Base-by-base conservation (phyloP, 2,888 invertebrate species). In the Pollenia griseotomentosa region DNA sequence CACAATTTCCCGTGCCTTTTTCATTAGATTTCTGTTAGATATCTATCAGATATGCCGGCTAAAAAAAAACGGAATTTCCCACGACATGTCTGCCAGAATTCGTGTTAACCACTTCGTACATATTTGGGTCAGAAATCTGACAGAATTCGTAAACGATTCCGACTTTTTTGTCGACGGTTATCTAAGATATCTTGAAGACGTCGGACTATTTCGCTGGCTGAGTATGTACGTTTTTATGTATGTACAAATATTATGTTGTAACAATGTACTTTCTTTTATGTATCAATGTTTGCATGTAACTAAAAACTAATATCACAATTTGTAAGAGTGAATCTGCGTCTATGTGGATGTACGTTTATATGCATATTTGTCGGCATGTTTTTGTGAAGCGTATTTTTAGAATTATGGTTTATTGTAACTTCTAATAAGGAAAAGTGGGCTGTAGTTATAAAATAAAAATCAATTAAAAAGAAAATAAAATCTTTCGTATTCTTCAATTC, bases 271-370 rank as follows among this genome's bases (percentile, higher is more conserved):
- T 70, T 46, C 42, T 51, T 74, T 7, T 51, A 71, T 70, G 53
- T 70, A 14, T 57, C 46, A 48, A 57, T 80, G 61, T 63, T 59
- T 75, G 70, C 48, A 75, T 91, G 90, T 91, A 89, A 90, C 91
- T 92, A 92, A 91, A 88, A 91, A 90, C 93, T 92, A 92, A 93
- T 92, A 92, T 92, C 92, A 92, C 92, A 92, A 92, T 91, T 90
- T 91, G 89, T 90, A 80, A 90, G 83, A 87, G 86, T 87, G 86
- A 87, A 87, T 83, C 83, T 81, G 80, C 73, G 53, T 66, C 71
- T 80, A 51, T 78, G 23, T 42, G 75, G 12, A 33, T 81, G 42
- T 48, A 55, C 53, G 61, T 40, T n/a, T 78, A 14, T 14, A 8
- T 40, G 40, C 51, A 46, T 73, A 59, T 77, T 12, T 75, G 61